Percentiles rank a stretch among this genome's conserved stretches.
phyloP scores from a whole-genome alignment of 2,797 vertebrate species.

The Myotis findleyi region DNA sequence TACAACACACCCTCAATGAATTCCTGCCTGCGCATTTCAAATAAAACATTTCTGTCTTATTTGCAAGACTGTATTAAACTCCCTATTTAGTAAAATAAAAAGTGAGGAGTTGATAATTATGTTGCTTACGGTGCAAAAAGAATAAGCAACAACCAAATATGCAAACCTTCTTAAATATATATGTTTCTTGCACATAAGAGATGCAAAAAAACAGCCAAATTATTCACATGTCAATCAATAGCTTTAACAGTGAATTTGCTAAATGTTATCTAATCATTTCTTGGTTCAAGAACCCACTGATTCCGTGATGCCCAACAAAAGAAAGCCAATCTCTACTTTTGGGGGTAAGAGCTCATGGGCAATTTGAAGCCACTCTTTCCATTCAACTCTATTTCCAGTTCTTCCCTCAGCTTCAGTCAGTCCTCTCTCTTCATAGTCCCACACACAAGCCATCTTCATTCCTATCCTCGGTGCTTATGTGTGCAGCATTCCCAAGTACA shows the following conservation, averaged over 20 bases:
- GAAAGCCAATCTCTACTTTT: neutral
- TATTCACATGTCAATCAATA: neutral
- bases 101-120: neutral
- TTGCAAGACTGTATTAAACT: constrained; percentile 15
- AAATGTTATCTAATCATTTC: constrained; percentile 30
- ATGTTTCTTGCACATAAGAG: neutral
- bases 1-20: neutral
- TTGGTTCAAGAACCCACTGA: neutral
- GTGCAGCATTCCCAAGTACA: neutral
- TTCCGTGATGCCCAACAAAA: neutral
- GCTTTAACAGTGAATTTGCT: neutral
- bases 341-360: neutral
- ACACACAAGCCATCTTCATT: neutral
- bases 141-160: neutral
- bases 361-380: neutral
- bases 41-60: neutral
- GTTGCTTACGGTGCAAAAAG: neutral
- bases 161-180: neutral
- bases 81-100: neutral
- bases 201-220: neutral
- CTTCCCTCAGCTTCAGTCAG: neutral
- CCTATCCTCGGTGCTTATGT: neutral
- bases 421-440: neutral
- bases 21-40: neutral
- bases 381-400: neutral